Conservation (phyloP, 2,113 vertebrate species). For the Peromyscus californicus region DNA sequence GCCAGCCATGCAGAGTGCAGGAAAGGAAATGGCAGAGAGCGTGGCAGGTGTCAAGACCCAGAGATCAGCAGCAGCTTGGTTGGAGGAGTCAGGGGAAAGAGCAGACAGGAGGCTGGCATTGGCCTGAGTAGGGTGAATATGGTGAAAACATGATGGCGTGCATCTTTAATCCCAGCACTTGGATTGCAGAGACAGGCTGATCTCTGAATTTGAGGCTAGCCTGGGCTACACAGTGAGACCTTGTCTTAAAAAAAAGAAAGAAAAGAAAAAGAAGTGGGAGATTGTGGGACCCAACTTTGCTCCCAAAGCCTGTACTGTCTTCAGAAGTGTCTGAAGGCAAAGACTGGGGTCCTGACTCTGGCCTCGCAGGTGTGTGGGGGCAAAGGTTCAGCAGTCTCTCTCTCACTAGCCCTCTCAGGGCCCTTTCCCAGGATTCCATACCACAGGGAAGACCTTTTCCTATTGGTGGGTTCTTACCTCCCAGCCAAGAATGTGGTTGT, state of each 20-base stretch:
- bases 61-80: neutral
- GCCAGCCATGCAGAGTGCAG: neutral
- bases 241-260: neutral
- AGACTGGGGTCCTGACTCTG: neutral
- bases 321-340: neutral
- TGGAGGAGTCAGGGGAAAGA: neutral
- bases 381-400: neutral
- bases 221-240: neutral
- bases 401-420: neutral
- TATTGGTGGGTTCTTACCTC: neutral
- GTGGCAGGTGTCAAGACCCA: neutral
- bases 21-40: neutral
- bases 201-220: neutral
- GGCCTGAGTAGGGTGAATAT: neutral
- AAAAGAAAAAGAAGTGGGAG: neutral
- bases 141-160: neutral
- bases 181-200: neutral
- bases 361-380: neutral
- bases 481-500: neutral
- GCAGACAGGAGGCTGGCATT: neutral
- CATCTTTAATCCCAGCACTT: neutral
- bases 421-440: neutral
- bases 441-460: neutral
- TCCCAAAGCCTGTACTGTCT: neutral
- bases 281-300: neutral